Evolutionary conservation across 2,113 vertebrate species (phyloP), one percentile per base, ranked within the genome.

Genomic region (Chaetodon trifascialis): DNA sequence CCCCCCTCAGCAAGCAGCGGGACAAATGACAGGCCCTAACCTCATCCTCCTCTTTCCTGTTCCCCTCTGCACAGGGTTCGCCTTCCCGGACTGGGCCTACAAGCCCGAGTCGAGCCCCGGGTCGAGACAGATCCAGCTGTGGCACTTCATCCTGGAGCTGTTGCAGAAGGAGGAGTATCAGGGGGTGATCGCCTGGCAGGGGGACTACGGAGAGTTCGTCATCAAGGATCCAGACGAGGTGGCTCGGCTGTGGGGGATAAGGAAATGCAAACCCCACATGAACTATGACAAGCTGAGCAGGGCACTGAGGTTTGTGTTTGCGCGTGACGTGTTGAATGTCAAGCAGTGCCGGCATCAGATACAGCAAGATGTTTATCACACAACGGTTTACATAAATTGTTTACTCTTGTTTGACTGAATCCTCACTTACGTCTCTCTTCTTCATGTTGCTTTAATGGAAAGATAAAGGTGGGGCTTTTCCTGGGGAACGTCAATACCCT

Each of bases 81-180:
- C 97, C 86, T 98, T 98, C 90, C 97, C 97, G 0, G 97, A 98
- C 82, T 98, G 97, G 97, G 97, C 97, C 91, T 98, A 98, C 94
- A 98, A 97, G 93, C 97, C 97, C 0, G 97, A 98, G 93, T 98
- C 97, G 0, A 96, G 96, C 90, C 96, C 96, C 2, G 96, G 96
- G 60, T 96, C 96, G 68, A 90, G 96, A 71, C 96, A 96, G 92
- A 96, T 96, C 94, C 96, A 96, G 94, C 93, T 96, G 84, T 96
- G 96, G 96, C 96, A 97, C 89, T 98, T 98, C 79, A 98, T 98
- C 91, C 91, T 98, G 92, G 97, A 98, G 94, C 95, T 98, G 84
- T 89, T 98, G 84, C 97, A 96, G 91, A 98, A 97, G 88, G 97
- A 97, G 86, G 97, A 98, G 87, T 97, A 97, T 84, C 95, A 97